Evolutionary conservation across 2,888 invertebrate species (phyloP), one percentile per base, ranked within the genome.

Genomic region (Lissocephala sabroskyi): DNA sequence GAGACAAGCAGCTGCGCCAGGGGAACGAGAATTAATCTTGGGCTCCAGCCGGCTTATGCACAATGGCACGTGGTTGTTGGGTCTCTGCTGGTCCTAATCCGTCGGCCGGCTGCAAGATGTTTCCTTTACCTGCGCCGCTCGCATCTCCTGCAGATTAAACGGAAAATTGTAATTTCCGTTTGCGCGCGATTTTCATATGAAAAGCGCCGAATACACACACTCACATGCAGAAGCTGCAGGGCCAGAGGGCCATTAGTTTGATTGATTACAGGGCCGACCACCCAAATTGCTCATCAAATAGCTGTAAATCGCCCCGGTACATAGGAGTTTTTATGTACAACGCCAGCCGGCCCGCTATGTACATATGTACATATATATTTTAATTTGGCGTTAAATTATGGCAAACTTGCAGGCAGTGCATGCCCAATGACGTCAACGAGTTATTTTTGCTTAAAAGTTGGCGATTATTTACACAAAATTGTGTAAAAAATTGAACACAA

Each of bases 61-160:
- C 57, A 64, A 59, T 71, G 60, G 57, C 67, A 71, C 65, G 67
- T 67, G 67, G 62, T 39, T 67, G 67, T 60, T 39, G 52, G n/a
- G n/a, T n/a, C n/a, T n/a, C 49, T 49, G 49, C 14, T 33, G 33
- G 23, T 23, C 33, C 6, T n/a, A 11, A 41, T 35, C 35, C 35
- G 10, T 16, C 10, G 10, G 16, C 5, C 37, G 18, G 28, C 18
- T 35, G 45, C 13, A 41, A 47, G 47, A 28, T 45, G 16, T n/a
- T n/a, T n/a, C 16, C 40, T 23, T 30, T 56, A 59, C 56, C 57
- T 47, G 52, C 23, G 23, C 51, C 35, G 23, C n/a, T n/a, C n/a
- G n/a, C n/a, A n/a, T n/a, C n/a, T 23, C 23, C 23, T 7, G 3
- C 7, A 7, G 23, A 23, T 23, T 23, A 23, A 23, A 23, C 19